Percentiles rank a stretch among this genome's conserved stretches.
phyloP scores from a whole-genome alignment of 2,113 vertebrate genomes.

The Ailuropoda melanoleuca region DNA sequence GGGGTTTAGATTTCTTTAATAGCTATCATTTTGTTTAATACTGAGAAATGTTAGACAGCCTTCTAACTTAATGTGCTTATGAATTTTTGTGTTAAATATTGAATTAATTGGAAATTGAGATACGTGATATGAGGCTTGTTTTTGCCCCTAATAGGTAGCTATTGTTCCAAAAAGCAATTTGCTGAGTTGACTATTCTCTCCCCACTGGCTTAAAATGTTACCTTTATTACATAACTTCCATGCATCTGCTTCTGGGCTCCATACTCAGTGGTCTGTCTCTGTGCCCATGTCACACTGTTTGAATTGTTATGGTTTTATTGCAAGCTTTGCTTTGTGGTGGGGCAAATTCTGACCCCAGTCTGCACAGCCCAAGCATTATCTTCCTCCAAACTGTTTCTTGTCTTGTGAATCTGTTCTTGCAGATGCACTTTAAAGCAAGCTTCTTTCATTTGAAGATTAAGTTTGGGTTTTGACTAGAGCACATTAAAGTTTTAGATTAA shows the following conservation, averaged over 20 bases:
- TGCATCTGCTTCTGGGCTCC: neutral
- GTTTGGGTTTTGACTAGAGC: neutral
- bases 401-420: neutral
- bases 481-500: neutral
- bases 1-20: neutral
- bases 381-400: neutral
- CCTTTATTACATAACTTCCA: neutral
- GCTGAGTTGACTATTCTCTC: neutral
- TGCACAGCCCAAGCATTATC: neutral
- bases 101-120: neutral
- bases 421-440: neutral
- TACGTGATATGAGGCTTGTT: neutral
- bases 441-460: slow-evolving; percentile 1
- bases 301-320: neutral
- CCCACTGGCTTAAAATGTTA: neutral
- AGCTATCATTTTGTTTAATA: neutral
- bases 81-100: neutral
- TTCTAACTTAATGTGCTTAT: neutral
- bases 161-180: neutral
- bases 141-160: neutral
- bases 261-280: neutral
- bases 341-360: neutral
- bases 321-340: neutral
- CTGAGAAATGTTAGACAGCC: neutral
- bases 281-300: neutral